A percentile compares a stretch with the other conserved stretches of the same genome.
Conservation (phyloP, 1,140 invertebrate genomes). For the Drosophila subpulchrella region DNA sequence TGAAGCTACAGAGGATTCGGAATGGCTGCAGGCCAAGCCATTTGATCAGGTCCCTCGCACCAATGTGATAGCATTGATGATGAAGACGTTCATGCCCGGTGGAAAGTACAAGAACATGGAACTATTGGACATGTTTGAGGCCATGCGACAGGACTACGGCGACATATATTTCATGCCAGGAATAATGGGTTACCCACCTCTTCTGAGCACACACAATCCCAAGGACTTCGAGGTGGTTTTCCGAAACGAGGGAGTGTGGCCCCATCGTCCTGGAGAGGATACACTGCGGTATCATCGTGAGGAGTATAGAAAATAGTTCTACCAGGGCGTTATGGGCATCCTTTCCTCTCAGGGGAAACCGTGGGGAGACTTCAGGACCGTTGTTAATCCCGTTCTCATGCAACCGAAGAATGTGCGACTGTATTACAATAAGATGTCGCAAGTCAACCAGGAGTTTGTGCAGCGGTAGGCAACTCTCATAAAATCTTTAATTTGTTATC, state of each 20-base stretch:
- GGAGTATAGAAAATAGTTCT: slow-evolving; percentile 56
- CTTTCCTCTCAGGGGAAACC: slow-evolving; percentile 57
- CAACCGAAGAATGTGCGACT: slow-evolving; percentile 85
- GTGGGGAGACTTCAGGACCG: slow-evolving; percentile 69
- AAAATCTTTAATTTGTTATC: slow-evolving; percentile 61
- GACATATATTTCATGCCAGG: slow-evolving; percentile 57
- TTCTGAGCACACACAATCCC: slow-evolving; percentile 61
- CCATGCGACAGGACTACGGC: slow-evolving; percentile 50
- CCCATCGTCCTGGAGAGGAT: slow-evolving; percentile 60
- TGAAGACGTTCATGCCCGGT: slow-evolving; percentile 61
- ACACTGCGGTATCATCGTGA: slow-evolving; percentile 64
- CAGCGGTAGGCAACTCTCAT: slow-evolving; percentile 22
- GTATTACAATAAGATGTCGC: slow-evolving; percentile 83
- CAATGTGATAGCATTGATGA: slow-evolving; percentile 17
- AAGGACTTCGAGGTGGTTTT: slow-evolving; percentile 70
- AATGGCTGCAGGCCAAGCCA: slow-evolving; percentile 55
- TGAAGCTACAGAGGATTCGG: slow-evolving; percentile 24
- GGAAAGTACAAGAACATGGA: slow-evolving; percentile 69
- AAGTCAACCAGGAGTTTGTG: slow-evolving; percentile 83
- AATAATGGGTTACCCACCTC: slow-evolving; percentile 49
- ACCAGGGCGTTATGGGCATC: slow-evolving; percentile 59
- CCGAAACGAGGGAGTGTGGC: slow-evolving; percentile 76
- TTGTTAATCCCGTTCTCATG: slow-evolving; percentile 85
- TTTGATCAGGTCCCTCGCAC: slow-evolving; percentile 41
- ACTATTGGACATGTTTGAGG: slow-evolving; percentile 26